Percentiles rank a stretch among this genome's conserved stretches.
phyloP scores from a whole-genome alignment of 2,888 invertebrate genomes.

The Lissocephala sabroskyi region DNA sequence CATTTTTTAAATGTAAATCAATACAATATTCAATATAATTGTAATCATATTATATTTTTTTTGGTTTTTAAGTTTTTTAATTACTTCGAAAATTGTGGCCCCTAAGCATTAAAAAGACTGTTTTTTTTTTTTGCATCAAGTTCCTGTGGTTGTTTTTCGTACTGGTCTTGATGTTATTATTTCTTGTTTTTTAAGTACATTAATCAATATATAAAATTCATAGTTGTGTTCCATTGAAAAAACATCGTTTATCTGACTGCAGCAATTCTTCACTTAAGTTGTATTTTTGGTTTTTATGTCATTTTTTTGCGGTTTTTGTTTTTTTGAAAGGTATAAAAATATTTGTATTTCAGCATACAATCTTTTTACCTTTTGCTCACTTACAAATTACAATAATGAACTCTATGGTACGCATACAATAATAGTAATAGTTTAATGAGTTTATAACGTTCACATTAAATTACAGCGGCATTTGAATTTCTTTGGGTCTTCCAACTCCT shows the following conservation, averaged over 20 bases:
- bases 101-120: conserved; percentile 70
- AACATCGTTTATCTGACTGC: conserved; percentile 2
- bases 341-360: conserved; percentile 22
- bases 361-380: conserved; percentile 20
- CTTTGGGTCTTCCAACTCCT: background rate
- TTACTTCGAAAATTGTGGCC: conserved; percentile 69
- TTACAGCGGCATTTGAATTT: conserved; percentile 27
- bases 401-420: conserved; percentile 38
- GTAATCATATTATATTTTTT: conserved; percentile 50
- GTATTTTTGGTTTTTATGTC: conserved; percentile 8
- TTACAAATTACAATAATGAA: conserved; percentile 60
- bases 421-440: conserved; percentile 56
- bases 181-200: conserved; percentile 15
- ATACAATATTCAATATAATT: conserved; percentile 65
- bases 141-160: conserved; percentile 36
- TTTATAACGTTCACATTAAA: conserved; percentile 61
- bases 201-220: conserved; percentile 18
- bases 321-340: conserved; percentile 44
- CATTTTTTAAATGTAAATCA: conserved; percentile 58
- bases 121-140: conserved; percentile 47
- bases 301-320: too few relatives aligned
- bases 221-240: conserved; percentile 6
- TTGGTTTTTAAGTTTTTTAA: conserved; percentile 46
- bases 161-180: conserved; percentile 20
- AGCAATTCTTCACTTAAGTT: conserved; percentile 8